A percentile compares a stretch with the other conserved stretches of the same genome.
These are phyloP conservation scores for Hypsopygia costalis DNA, from an alignment of 2,888 invertebrate genomes.

Conservation along the genomic window DNA sequence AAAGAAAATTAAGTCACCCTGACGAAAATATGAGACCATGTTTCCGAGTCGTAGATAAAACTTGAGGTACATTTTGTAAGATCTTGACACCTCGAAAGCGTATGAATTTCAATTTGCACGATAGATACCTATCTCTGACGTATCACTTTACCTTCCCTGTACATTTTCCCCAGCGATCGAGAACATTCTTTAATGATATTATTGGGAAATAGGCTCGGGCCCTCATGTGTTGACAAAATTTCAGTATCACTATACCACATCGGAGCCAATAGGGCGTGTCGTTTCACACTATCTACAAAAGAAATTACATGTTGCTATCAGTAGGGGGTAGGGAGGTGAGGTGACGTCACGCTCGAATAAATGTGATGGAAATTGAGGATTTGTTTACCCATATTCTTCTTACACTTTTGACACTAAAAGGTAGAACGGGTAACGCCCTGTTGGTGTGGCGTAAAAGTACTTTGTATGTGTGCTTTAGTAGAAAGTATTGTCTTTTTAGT, in stretches of 20 bases:
- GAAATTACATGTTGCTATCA: conserved; percentile 69
- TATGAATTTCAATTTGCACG: conserved; percentile 16
- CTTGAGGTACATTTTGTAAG: background rate
- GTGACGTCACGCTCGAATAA: conserved; percentile 65
- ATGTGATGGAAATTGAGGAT: conserved; percentile 81
- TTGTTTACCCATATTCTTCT: conserved; percentile 81
- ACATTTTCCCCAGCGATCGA: conserved; percentile 28
- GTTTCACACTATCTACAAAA: conserved; percentile 72
- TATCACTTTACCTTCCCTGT: conserved; percentile 27
- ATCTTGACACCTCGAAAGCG: conserved; percentile 4
- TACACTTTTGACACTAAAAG: conserved; percentile 80
- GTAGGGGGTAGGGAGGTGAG: conserved; percentile 34
- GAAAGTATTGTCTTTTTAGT: too few species aligned
- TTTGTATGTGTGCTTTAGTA: too few species aligned
- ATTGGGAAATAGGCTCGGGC: conserved; percentile 55
- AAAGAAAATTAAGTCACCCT: too few species aligned
- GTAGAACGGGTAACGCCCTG: conserved; percentile 37
- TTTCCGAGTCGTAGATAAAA: too few species aligned
- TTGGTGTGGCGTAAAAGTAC: conserved; percentile 31
- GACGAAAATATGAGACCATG: too few species aligned
- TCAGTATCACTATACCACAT: conserved; percentile 52
- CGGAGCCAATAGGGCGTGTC: conserved; percentile 62
- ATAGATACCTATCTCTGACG: conserved; percentile 22
- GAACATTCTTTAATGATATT: conserved; percentile 54
- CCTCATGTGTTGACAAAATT: conserved; percentile 52